Percentiles rank a stretch among this genome's conserved stretches.
phyloP scores from a whole-genome alignment of 2,888 invertebrate genomes.

The Rotaria magnacalcarata region DNA sequence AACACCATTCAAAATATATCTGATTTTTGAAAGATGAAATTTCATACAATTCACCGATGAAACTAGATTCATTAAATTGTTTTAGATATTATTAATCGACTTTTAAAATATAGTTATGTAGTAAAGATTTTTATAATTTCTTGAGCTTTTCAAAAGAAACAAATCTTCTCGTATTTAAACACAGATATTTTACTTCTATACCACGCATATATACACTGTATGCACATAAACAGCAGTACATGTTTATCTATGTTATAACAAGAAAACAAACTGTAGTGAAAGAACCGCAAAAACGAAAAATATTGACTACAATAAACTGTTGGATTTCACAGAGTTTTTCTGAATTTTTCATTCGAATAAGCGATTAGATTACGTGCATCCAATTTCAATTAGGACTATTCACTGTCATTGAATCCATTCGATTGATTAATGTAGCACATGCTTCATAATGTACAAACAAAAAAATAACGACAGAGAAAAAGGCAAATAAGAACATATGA shows the following conservation, averaged over 20 bases:
- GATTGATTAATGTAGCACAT: not conserved
- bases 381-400: not conserved
- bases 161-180: not conserved
- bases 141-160: not conserved
- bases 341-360: too few species aligned
- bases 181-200: not conserved
- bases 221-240: not conserved
- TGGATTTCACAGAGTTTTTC: too few species aligned
- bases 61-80: too few species aligned
- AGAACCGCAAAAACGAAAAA: not conserved
- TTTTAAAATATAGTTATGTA: too few species aligned
- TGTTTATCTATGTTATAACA: not conserved
- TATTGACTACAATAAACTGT: not conserved
- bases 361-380: too few species aligned
- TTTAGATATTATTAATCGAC: too few species aligned
- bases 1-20: too few species aligned
- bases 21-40: too few species aligned
- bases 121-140: not conserved
- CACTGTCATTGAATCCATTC: not conserved
- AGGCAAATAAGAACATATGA: not conserved
- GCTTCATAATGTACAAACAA: not conserved
- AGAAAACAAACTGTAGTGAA: not conserved
- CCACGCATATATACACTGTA: not conserved
- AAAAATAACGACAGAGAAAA: not conserved
- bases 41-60: too few species aligned